These are phyloP conservation scores for Cosmia pyralina DNA, from an alignment of 2,888 invertebrate genomes.

Conservation along the genomic window DNA sequence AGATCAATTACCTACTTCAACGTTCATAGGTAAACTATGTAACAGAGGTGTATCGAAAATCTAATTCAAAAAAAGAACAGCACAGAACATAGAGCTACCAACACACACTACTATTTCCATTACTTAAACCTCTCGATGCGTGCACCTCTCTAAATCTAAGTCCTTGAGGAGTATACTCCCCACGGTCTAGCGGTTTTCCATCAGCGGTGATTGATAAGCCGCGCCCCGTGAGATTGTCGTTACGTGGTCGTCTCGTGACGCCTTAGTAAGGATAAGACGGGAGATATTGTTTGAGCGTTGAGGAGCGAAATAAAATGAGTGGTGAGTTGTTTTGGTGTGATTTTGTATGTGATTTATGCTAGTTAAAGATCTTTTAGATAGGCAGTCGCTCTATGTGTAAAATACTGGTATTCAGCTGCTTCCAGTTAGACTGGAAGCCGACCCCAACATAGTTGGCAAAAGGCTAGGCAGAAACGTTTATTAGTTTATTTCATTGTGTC, in stretches of 20 bases:
- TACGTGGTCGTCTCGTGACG: conserved; percentile 65
- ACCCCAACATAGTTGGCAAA: too few relatives aligned
- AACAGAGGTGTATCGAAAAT: too few relatives aligned
- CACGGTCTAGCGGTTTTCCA: conserved; percentile 77
- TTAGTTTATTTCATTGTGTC: too few relatives aligned
- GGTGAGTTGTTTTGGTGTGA: not conserved
- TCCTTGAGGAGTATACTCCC: conserved; percentile 66
- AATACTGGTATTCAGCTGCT: too few relatives aligned
- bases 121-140: conserved; percentile 36
- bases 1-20: too few relatives aligned
- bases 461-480: too few relatives aligned
- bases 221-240: conserved; percentile 73
- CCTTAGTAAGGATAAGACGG: conserved; percentile 68
- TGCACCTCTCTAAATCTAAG: conserved; percentile 58
- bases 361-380: too few relatives aligned
- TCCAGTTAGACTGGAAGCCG: too few relatives aligned
- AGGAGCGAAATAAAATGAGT: not conserved
- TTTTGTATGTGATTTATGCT: not conserved
- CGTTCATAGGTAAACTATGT: not conserved
- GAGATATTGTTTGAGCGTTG: conserved; percentile 13
- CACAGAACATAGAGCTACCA: not conserved
- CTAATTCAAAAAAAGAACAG: conserved; percentile 1
- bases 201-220: conserved; percentile 84
- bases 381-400: too few relatives aligned
- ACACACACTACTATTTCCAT: conserved; percentile 21